Conservation (phyloP, 2,797 vertebrate genomes). For the Anableps anableps region DNA sequence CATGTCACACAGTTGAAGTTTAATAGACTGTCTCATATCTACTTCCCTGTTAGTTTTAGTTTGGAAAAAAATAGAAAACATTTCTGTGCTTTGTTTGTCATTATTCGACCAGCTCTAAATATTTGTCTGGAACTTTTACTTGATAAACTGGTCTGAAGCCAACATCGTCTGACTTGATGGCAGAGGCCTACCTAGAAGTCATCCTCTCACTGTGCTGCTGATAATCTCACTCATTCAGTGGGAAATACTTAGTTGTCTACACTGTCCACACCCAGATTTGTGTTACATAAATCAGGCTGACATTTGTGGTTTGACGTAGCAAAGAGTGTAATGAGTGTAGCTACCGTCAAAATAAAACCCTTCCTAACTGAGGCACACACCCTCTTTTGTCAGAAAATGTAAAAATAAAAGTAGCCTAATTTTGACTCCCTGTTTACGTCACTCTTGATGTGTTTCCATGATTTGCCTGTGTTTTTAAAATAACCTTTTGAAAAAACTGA, state of each 20-base stretch:
- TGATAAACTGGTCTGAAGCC: constrained; percentile 32
- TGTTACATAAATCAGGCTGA: constrained; percentile 27
- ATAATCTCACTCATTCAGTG: constrained; percentile 23
- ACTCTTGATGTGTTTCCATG: background rate
- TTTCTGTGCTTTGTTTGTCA: background rate
- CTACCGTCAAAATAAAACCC: constrained; percentile 36
- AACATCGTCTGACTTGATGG: constrained; percentile 1
- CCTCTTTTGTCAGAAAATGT: constrained; percentile 35
- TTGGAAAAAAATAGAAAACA: constrained; percentile 24
- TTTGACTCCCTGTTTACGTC: background rate
- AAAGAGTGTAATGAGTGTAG: constrained; percentile 46
- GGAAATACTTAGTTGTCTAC: constrained; percentile 10
- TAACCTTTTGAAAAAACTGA: constrained; percentile 20
- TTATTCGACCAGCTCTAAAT: background rate
- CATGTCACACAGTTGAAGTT: background rate
- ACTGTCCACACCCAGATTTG: constrained; percentile 49
- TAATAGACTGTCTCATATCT: background rate
- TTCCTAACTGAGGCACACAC: constrained; percentile 16
- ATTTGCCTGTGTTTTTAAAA: constrained; percentile 6
- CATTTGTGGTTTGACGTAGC: constrained; percentile 31
- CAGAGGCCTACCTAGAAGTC: constrained; percentile 10
- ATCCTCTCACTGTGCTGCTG: constrained; percentile 35
- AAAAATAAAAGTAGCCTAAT: constrained; percentile 12
- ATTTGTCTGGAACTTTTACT: constrained; percentile 11
- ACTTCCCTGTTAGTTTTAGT: constrained; percentile 11